Evolutionary conservation across 2,797 vertebrate species (phyloP), one percentile per base, ranked within the genome.

Genomic region (Scleropages formosus): DNA sequence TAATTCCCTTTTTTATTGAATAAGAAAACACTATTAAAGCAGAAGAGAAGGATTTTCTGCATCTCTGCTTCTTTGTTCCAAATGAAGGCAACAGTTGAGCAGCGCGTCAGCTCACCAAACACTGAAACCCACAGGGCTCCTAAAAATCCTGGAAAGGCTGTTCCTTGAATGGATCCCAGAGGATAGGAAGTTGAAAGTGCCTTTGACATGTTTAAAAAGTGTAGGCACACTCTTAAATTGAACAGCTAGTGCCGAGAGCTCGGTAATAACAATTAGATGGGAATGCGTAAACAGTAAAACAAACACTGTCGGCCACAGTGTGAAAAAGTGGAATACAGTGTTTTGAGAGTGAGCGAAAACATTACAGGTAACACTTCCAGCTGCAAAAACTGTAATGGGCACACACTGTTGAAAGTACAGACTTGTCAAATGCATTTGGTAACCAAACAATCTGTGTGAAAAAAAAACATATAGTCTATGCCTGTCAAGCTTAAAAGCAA

Each of bases 151-250:
- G 44, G 46, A 26, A 76, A 76, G 46, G 22, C 67, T n/a, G 24
- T 66, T 75, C 47, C 64, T 26, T 47, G 67, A 68, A 68, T 31
- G 24, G 67, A 67, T 69, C 74, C 74, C 74, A 60, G 31, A 68
- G 66, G 74, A 59, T 3, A 20, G 1, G 10, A 49, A 69, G 67
- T 44, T 67, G 20, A 69, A 61, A 68, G 49, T 69, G 74, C 27
- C 51, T 75, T 63, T 71, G 66, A 76, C 75, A 59, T 60, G 65
- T 63, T 46, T 71, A 16, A 71, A 76, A 71, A 71, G 58, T 62
- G 44, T 70, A 70, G 68, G 31, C 22, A 59, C 59, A 27, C 75
- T 44, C 64, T 68, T 24, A 47, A 70, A 56, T 60, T 44, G 60
- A 71, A 76, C n/a, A 49, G 47, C 22, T 59, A 58, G 64, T n/a